Evolutionary conservation across 2,797 vertebrate genomes (phyloP).

Genomic region (Moxostoma hubbsi): DNA sequence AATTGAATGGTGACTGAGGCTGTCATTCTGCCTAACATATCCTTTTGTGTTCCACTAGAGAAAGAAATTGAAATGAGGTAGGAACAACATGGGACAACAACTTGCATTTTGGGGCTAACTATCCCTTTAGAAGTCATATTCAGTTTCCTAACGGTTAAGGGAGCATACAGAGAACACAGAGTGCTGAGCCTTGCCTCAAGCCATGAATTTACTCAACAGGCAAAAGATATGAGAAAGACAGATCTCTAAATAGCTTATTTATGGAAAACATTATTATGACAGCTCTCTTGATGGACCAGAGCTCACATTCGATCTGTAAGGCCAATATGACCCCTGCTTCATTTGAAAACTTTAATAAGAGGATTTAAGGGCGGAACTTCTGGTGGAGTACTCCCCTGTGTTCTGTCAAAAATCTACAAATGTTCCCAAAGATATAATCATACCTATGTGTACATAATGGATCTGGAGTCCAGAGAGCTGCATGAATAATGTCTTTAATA

Average conservation of each 20-base stretch:
- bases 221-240: neutral
- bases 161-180: neutral
- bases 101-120: too few relatives aligned
- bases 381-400: conserved; percentile 43
- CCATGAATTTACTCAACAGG: neutral
- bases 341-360: conserved; percentile 33
- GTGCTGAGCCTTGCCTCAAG: neutral
- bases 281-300: conserved; percentile 18
- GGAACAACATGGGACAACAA: too few relatives aligned
- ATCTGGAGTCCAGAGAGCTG: conserved; percentile 56
- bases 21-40: too few relatives aligned
- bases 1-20: too few relatives aligned
- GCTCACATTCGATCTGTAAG: conserved; percentile 9
- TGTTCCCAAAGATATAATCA: conserved; percentile 72
- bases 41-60: too few relatives aligned
- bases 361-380: conserved; percentile 28
- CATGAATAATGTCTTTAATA: conserved; percentile 78
- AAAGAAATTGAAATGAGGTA: too few relatives aligned
- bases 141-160: neutral
- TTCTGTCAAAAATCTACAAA: conserved; percentile 67
- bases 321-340: conserved; percentile 11
- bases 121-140: neutral
- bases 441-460: conserved; percentile 66
- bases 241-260: conserved; percentile 14
- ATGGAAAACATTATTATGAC: conserved; percentile 24